Evolutionary conservation across 2,113 vertebrate species (phyloP), one percentile per base, ranked within the genome.

Genomic region (Bucco capensis): DNA sequence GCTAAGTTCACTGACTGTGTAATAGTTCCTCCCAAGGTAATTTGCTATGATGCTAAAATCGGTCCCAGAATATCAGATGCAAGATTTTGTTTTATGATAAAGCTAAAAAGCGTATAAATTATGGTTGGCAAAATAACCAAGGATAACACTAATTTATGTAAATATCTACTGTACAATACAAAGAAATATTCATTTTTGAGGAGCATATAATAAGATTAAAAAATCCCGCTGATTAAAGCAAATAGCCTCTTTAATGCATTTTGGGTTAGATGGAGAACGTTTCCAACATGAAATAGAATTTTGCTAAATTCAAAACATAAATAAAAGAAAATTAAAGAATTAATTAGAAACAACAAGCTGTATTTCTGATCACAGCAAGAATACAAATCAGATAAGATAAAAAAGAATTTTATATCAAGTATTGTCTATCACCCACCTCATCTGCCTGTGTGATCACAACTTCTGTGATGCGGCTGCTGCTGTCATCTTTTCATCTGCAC

Each of bases 341-440:
- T 92, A 88, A 94, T 95, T 96, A 92, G 90, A 97, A 97, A 79
- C 91, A 96, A 92, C 94, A 96, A 92, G 79, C 95, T 82, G 95
- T 92, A 95, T 91, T 97, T 94, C 96, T 97, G 97, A 97, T 96
- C 92, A 97, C 92, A 97, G 96, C 96, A 96, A 97, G 97, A 98
- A 98, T 96, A 97, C 95, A 97, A 98, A 98, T 96, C 93, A 98
- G 97, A 94, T 90, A 93, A 98, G 96, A 98, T 97, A 96, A 98
- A 97, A 98, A 96, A 95, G 98, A 98, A 98, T 98, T 98, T 96
- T 94, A 92, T 96, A 98, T 96, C 96, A 97, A 97, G 94, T 97
- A 97, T 97, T 98, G 97, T 98, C 98, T 98, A 97, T 98, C 98
- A 98, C 97, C 97, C 92, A 98, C 95, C 97, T 97, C 97, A 95